Evolutionary conservation across 2,113 vertebrate genomes (phyloP).

Genomic region (Ginglymostoma cirratum): DNA sequence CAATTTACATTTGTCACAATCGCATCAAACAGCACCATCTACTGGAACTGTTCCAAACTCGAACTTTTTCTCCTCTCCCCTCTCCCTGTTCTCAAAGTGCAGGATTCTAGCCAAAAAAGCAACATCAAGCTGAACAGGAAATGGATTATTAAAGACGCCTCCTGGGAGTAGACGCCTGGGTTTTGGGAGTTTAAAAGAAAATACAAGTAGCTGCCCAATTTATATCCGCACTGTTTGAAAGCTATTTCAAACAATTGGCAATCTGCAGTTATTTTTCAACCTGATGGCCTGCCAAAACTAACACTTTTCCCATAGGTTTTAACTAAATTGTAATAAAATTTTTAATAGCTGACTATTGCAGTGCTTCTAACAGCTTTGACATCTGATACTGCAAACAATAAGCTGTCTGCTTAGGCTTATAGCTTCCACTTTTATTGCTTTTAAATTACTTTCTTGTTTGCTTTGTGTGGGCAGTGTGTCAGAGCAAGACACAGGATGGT

Average conservation of each 20-base stretch:
- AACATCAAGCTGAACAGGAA: slow-evolving; percentile 5
- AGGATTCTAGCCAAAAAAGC: not conserved
- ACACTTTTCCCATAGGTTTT: slow-evolving; percentile 20
- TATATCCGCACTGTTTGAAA: slow-evolving; percentile 14
- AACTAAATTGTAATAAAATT: slow-evolving; percentile 34
- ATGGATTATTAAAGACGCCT: slow-evolving; percentile 14
- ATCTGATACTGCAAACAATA: not conserved
- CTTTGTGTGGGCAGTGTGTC: not conserved
- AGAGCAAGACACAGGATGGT: not conserved
- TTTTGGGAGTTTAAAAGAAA: slow-evolving; percentile 35
- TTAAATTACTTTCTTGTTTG: not conserved
- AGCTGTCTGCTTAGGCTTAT: not conserved
- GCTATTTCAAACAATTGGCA: slow-evolving; percentile 29
- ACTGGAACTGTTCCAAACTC: not conserved
- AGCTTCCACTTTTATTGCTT: not conserved
- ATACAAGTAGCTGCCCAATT: slow-evolving; percentile 15
- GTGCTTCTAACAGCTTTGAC: not conserved
- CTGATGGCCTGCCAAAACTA: slow-evolving; percentile 12
- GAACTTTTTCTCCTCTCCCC: no score
- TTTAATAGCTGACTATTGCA: slow-evolving; percentile 28
- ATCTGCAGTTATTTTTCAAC: not conserved
- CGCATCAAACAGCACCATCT: not conserved
- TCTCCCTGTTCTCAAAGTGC: not conserved
- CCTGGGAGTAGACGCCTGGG: slow-evolving; percentile 8
- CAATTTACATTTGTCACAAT: not conserved